Base-by-base conservation (phyloP, 2,797 vertebrate species). In the Chaetophractus vellerosus region DNA sequence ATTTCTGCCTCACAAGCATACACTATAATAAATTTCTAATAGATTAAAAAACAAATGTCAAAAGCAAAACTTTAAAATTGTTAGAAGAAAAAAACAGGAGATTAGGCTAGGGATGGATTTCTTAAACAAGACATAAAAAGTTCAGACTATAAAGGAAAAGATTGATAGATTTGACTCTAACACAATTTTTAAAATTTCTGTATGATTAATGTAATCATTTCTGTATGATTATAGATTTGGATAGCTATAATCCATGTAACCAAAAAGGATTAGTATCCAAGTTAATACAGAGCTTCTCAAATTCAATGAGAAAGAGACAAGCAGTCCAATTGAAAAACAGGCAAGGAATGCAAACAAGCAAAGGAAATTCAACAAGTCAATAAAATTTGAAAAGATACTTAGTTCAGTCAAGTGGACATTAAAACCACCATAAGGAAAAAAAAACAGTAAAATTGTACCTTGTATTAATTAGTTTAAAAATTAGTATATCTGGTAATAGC, bases 51-150 rank as follows among this genome's bases (percentile, higher is more conserved):
- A 23, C 6, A 74, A 81, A 45, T 64, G 16, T 80, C 45, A 81
- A 82, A 88, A 89, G 36, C 38, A 75, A 64, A 82, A 81, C 19
- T 76, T 64, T 55, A 61, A 61, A 68, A 79, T 52, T 71, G 10
- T 93, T 91, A 93, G 78, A 90, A 82, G 79, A 16, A 76, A 75
- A 75, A 72, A 83, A 88, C 5, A 74, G 48, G n/a, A 92, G 15
- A 52, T 88, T 19, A 82, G 71, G 24, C 18, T 57, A 41, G 31
- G 9, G 28, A 41, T 81, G 52, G 38, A 38, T 48, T 68, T 92
- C 31, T 92, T 68, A 75, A 45, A 45, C 41, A 45, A 38, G 38
- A 84, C 50, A 57, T 59, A 38, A 59, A 69, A 78, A 75, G 24
- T 21, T 59, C 24, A 76, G 88, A 38, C 24, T 24, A n/a, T 26